Evolutionary conservation across 2,888 invertebrate genomes (phyloP).

Genomic region (Shargacucullia verbasci): DNA sequence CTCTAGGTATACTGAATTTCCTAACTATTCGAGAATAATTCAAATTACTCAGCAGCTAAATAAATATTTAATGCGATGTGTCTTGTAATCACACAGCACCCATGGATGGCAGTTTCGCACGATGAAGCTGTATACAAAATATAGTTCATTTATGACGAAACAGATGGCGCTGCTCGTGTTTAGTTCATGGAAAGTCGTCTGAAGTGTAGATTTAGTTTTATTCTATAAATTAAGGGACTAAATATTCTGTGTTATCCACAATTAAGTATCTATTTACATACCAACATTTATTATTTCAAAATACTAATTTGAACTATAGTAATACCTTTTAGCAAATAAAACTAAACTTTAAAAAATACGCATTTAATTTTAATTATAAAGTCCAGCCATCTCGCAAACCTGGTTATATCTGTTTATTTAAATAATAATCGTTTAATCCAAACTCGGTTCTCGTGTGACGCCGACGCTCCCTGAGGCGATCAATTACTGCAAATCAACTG

Average conservation of each 20-base stretch:
- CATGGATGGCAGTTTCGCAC: too few species aligned
- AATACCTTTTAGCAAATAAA: too few species aligned
- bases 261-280: too few species aligned
- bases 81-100: not conserved
- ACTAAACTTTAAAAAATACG: too few species aligned
- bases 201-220: not conserved
- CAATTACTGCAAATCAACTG: constrained; percentile 79
- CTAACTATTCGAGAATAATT: not conserved
- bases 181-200: not conserved
- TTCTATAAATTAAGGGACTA: too few species aligned
- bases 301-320: too few species aligned
- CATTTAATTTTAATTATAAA: too few species aligned
- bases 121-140: too few species aligned
- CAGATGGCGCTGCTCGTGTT: constrained; percentile 42
- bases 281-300: too few species aligned
- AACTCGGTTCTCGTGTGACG: constrained; percentile 53
- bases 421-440: constrained; percentile 56
- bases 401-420: constrained; percentile 38
- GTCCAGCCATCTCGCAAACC: too few species aligned
- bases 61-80: too few species aligned
- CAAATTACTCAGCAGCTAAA: not conserved
- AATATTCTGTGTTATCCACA: too few species aligned
- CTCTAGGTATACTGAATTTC: not conserved
- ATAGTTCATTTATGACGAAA: constrained; percentile 31
- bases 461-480: constrained; percentile 68